Evolutionary conservation across 1,140 invertebrate genomes (phyloP), one percentile per base, ranked within the genome.

Genomic region (Aradophagus sp.): DNA sequence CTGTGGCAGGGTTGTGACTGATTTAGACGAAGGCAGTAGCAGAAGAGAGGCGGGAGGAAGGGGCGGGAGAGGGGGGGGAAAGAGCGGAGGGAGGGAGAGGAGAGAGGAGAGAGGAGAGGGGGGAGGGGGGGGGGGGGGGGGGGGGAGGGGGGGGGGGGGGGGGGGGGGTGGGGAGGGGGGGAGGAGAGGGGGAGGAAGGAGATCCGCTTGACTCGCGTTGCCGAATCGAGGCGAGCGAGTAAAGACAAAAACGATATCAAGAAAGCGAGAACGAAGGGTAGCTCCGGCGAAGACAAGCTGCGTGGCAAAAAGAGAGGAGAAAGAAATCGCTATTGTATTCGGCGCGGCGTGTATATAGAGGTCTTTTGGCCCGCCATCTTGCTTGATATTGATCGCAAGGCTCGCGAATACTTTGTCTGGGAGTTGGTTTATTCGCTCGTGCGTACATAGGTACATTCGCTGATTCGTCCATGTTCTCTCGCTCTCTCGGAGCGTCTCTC

Each of bases 361-460:
- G 79, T 82, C 79, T 83, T 81, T 52, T 73, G 53, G 81, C 73
- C 75, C 82, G 84, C 84, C 84, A 86, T 86, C 82, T 85, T 86
- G 83, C 56, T 80, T 82, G 83, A 84, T 86, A 86, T 86, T 85
- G 84, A 85, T 86, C 84, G 83, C 81, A 78, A 79, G 76, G 79
- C 77, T 78, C 80, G 78, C 78, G 78, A 81, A 85, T 82, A 83
- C 80, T 82, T 71, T 69, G 65, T 72, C 66, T 69, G 73, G 76
- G 65, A 71, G 66, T 75, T 75, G 65, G 66, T 71, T 75, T 70
- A 71, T 78, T 72, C 71, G 72, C 71, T 77, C 76, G 67, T 74
- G 52, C 75, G 58, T 76, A 63, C 73, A 74, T 74, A 66, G 62
- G 74, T 77, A 74, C 74, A 70, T 76, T 74, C 70, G 67, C 67